Base-by-base conservation (phyloP, 2,113 vertebrate species). In the Burhinus bistriatus region DNA sequence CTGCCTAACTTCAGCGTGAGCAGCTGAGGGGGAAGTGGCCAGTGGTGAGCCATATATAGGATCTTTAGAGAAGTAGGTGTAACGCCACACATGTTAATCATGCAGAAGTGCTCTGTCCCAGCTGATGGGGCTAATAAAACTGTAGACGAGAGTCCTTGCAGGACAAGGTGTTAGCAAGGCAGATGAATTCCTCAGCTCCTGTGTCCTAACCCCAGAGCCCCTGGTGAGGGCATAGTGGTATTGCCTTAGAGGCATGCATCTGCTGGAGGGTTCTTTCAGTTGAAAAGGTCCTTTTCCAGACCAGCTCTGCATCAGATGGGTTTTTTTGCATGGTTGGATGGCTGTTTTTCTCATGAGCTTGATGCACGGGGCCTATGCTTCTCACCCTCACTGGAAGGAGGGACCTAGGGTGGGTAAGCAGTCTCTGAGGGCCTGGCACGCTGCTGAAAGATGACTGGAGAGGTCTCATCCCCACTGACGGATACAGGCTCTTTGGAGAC, bases 21-120 rank as follows among this genome's bases (percentile, higher is more conserved):
- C 65, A 92, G 86, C 89, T 82, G 89, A 91, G 83, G 62, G 64
- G 96, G 95, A 97, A 97, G 97, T 97, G 87, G 91, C 81, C 0
- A 0, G 73, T 58, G 83, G 89, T 69, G 68, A 95, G 77, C 77
- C 55, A 22, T 66, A 29, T 87, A 70, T 76, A 93, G 91, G 45
- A 89, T 42, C 47, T 96, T 90, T 91, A 89, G 93, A 87, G 96
- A 97, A 96, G 95, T 34, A 87, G 66, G 69, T 91, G 58, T 57
- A 29, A 69, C 52, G 40, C 61, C 61, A 45, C 83, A 65, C 6
- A 15, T 2, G 20, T n/a, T 83, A 61, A n/a, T 82, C 38, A 45
- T 12, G 57, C 77, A 91, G 92, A 87, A 92, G 49, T 54, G 6
- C 13, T 75, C 22, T 65, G 47, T 79, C 16, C 25, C 12, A 58